A percentile compares a stretch with the other conserved stretches of the same genome.
Conservation (phyloP, 1,140 invertebrate species). For the Notospermus geniculatus region DNA sequence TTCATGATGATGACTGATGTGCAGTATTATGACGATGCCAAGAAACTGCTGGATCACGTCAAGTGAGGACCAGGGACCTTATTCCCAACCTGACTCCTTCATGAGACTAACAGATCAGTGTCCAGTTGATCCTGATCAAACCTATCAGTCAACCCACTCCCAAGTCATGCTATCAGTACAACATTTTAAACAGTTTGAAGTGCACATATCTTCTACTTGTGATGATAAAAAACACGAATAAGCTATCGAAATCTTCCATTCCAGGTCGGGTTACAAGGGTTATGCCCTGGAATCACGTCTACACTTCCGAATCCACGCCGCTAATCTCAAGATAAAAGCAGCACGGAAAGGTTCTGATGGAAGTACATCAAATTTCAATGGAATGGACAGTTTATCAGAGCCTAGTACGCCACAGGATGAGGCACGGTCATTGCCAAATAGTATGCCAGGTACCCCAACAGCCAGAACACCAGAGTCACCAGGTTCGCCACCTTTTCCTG, state of each 20-base stretch:
- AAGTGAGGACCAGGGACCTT: conserved; percentile 63
- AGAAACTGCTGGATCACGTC: conserved; percentile 74
- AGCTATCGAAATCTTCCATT: conserved; percentile 21
- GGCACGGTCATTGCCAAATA: too few relatives aligned
- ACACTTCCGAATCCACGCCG: conserved; percentile 87
- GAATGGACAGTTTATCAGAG: too few relatives aligned
- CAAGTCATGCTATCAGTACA: too few relatives aligned
- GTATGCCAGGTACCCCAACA: too few relatives aligned
- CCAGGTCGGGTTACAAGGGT: conserved; percentile 82
- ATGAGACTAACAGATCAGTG: background rate
- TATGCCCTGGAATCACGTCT: conserved; percentile 87
- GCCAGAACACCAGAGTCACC: too few relatives aligned
- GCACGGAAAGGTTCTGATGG: background rate
- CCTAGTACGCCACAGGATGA: too few relatives aligned
- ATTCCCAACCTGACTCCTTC: background rate
- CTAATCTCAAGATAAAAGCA: conserved; percentile 32
- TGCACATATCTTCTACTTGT: too few relatives aligned
- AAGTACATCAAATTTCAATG: background rate
- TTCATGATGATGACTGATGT: conserved; percentile 71
- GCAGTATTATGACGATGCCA: conserved; percentile 66
- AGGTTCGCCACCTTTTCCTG: too few relatives aligned
- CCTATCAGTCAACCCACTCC: too few relatives aligned
- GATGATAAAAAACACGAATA: too few relatives aligned
- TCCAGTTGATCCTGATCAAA: too few relatives aligned
- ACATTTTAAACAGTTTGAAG: too few relatives aligned